These are phyloP conservation scores for Stenotaenia linearis DNA, from an alignment of 2,888 invertebrate species.

Conservation along the genomic window DNA sequence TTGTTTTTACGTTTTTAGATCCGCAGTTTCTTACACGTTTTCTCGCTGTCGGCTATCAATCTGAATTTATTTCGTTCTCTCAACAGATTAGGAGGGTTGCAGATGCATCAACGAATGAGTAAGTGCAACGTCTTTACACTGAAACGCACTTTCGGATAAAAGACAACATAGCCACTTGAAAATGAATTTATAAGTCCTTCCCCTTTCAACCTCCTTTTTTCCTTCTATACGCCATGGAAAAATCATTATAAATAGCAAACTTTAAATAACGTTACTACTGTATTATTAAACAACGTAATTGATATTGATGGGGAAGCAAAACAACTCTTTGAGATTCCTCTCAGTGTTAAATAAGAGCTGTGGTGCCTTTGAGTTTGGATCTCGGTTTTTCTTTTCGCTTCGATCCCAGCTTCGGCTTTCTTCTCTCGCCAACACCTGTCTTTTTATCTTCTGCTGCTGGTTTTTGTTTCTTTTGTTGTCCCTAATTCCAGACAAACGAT, in stretches of 20 bases:
- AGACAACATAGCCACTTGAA: conserved; percentile 17
- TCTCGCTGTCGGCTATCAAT: not conserved
- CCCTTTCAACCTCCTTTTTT: not conserved
- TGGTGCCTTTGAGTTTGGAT: too few species aligned
- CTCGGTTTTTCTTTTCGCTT: too few species aligned
- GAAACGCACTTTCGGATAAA: conserved; percentile 17
- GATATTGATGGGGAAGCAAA: too few species aligned
- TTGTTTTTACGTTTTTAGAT: not conserved
- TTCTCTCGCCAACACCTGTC: too few species aligned
- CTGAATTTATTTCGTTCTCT: not conserved
- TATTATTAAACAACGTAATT: not conserved
- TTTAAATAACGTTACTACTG: not conserved
- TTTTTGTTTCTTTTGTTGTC: too few species aligned
- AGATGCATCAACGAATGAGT: conserved; percentile 15
- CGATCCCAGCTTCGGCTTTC: too few species aligned
- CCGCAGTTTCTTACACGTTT: not conserved
- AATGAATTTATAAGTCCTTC: not conserved
- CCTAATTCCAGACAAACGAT: too few species aligned
- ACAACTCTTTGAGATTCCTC: too few species aligned
- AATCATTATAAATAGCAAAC: not conserved
- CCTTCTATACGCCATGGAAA: not conserved
- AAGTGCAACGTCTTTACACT: not conserved
- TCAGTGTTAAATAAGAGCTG: too few species aligned
- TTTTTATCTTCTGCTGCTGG: too few species aligned
- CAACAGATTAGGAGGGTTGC: not conserved